Base-by-base conservation (phyloP, 1,140 invertebrate genomes). In the Andricus grossulariae region DNA sequence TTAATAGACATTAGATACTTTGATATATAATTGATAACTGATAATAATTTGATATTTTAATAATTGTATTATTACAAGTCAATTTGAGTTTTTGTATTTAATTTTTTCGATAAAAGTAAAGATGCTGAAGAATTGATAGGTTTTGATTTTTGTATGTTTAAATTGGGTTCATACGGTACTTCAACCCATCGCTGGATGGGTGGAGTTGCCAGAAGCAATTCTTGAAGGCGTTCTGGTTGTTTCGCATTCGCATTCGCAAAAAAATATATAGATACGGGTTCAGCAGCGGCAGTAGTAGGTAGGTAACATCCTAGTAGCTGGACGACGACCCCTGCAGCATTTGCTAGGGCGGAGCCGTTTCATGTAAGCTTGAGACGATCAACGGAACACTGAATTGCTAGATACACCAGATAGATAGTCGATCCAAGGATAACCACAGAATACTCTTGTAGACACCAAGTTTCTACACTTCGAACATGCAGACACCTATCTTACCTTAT, bases 301-400 rank as follows among this genome's bases (percentile, higher is more conserved):
- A 55, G 54, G 54, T 39, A 66, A 49, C 52, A 60, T 74, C 50
- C 51, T 45, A 18, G 54, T 49, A 74, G 73, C 73, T 60, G 73
- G 54, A 60, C 73, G 45, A 74, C 54, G 73, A 74, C 54, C 73
- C 55, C 73, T 16, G 39, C 16, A 57, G 73, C 73, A 49, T 52
- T 55, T 32, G 72, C 72, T 54, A 25, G 57, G 57, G 57, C 73
- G 73, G 73, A 45, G 73, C 73, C 45, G 45, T 21, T 55, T 39
- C 52, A 57, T 55, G 52, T 32, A 55, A 74, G 72, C 72, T 74
- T 74, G 21, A 50, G 52, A 52, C 72, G 51, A 73, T 52, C 72
- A 60, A 52, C 72, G 72, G 73, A 74, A 74, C 52, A 55, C 52
- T 74, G 39, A 74, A 74, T 74, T 74, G 73, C 73, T 57, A 74